phyloP scores from a whole-genome alignment of 2,113 vertebrate genomes.

The Gila orcuttii region DNA sequence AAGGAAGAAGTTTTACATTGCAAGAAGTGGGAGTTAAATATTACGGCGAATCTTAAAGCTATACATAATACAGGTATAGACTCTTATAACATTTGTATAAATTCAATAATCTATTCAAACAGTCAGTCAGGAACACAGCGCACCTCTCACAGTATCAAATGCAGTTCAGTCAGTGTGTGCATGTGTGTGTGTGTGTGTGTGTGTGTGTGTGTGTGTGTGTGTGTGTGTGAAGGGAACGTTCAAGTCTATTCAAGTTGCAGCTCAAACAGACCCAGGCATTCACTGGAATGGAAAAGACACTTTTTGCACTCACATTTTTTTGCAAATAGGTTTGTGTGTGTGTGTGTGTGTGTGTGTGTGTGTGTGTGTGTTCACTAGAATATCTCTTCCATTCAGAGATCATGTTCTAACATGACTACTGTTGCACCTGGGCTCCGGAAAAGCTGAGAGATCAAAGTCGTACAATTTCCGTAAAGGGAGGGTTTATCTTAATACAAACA shows the following conservation, averaged over 20 bases:
- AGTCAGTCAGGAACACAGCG: not conserved
- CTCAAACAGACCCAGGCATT: slow-evolving; percentile 14
- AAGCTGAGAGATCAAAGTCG: slow-evolving; percentile 23
- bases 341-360: slow-evolving; percentile 1
- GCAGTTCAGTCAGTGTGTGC: not conserved
- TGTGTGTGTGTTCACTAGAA: not conserved
- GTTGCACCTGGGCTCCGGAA: slow-evolving; percentile 4
- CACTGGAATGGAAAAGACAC: not conserved
- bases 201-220: not conserved
- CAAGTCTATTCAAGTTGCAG: slow-evolving; percentile 26
- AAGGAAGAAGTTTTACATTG: not conserved
- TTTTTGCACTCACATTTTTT: slow-evolving; percentile 2
- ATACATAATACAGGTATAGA: not conserved
- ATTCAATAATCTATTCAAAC: not conserved
- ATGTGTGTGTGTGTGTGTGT: not conserved
- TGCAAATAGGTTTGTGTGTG: not conserved
- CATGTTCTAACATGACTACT: slow-evolving; percentile 39
- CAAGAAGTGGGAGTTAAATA: not conserved
- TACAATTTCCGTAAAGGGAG: not conserved
- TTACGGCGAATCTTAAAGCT: not conserved
- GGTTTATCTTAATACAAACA: not conserved
- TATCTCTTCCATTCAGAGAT: not conserved
- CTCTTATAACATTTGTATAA: not conserved
- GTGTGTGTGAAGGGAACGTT: not conserved
- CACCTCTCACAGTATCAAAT: not conserved